A percentile compares a stretch with the other conserved stretches of the same genome.
phyloP scores from a whole-genome alignment of 2,797 vertebrate genomes.

The Notamacropus eugenii region DNA sequence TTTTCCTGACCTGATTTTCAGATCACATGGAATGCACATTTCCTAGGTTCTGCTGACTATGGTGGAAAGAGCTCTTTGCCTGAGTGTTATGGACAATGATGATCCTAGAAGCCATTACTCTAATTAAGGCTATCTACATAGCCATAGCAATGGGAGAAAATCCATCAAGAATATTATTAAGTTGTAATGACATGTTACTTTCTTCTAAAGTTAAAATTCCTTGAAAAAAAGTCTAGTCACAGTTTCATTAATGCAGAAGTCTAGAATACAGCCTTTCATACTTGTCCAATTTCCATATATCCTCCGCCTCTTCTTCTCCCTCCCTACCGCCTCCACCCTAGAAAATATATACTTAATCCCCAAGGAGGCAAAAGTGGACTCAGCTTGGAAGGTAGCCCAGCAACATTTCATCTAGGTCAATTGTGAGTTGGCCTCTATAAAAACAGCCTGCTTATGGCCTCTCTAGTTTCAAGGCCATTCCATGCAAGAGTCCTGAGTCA shows the following conservation, averaged over 20 bases:
- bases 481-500: background rate
- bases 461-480: constrained; percentile 5
- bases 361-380: constrained; percentile 3
- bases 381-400: background rate
- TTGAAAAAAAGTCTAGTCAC: constrained; percentile 9
- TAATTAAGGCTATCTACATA: constrained; percentile 8
- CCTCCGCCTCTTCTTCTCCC: background rate
- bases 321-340: background rate
- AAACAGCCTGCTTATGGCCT: constrained; percentile 50
- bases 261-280: constrained; percentile 14
- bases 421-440: constrained; percentile 11
- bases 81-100: background rate
- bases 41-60: background rate
- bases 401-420: background rate
- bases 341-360: constrained; percentile 32
- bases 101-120: constrained; percentile 4
- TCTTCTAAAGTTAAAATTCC: background rate
- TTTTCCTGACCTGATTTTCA: background rate
- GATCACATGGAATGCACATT: background rate
- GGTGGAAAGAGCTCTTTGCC: background rate
- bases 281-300: constrained; percentile 43
- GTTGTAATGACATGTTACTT: background rate
- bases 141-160: background rate
- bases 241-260: constrained; percentile 19
- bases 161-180: background rate